A percentile compares a stretch with the other conserved stretches of the same genome.
Conservation (phyloP, 2,888 invertebrate genomes). For the Polylopha cassiicola region DNA sequence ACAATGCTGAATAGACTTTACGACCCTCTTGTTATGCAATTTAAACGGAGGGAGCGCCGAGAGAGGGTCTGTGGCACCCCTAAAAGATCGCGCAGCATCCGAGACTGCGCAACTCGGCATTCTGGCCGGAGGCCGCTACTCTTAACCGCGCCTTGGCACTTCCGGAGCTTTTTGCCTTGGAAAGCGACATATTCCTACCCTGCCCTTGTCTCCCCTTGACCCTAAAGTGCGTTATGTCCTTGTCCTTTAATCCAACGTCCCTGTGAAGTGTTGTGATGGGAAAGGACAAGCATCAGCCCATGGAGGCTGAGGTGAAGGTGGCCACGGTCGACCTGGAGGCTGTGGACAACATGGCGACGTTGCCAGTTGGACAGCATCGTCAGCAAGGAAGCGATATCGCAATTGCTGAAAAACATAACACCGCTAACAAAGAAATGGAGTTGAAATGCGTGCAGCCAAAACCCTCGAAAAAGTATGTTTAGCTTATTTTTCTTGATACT, state of each 20-base stretch:
- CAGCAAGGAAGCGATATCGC: slow-evolving; percentile 82
- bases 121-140: slow-evolving; percentile 51
- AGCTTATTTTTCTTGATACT: no score
- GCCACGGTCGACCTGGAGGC: slow-evolving; percentile 92
- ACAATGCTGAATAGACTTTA: slow-evolving; percentile 39
- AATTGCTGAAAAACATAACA: slow-evolving; percentile 88
- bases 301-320: slow-evolving; percentile 89
- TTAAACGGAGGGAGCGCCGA: slow-evolving; percentile 50
- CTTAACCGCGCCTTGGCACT: slow-evolving; percentile 56
- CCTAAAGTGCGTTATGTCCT: slow-evolving; percentile 30
- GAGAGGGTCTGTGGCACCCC: slow-evolving; percentile 68
- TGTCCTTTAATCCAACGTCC: slow-evolving; percentile 28
- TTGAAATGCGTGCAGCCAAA: slow-evolving; percentile 90
- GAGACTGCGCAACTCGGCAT: slow-evolving; percentile 69
- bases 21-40: slow-evolving; percentile 57
- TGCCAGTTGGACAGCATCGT: slow-evolving; percentile 88
- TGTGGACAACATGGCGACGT: slow-evolving; percentile 92
- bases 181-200: slow-evolving; percentile 42
- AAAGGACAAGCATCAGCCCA: slow-evolving; percentile 70
- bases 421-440: slow-evolving; percentile 91
- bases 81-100: slow-evolving; percentile 67
- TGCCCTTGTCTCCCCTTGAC: slow-evolving; percentile 49
- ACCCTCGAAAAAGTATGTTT: slow-evolving; percentile 92
- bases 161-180: slow-evolving; percentile 55
- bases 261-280: slow-evolving; percentile 55